Conservation (phyloP, 2,113 vertebrate genomes). For the Neoarius graeffei region DNA sequence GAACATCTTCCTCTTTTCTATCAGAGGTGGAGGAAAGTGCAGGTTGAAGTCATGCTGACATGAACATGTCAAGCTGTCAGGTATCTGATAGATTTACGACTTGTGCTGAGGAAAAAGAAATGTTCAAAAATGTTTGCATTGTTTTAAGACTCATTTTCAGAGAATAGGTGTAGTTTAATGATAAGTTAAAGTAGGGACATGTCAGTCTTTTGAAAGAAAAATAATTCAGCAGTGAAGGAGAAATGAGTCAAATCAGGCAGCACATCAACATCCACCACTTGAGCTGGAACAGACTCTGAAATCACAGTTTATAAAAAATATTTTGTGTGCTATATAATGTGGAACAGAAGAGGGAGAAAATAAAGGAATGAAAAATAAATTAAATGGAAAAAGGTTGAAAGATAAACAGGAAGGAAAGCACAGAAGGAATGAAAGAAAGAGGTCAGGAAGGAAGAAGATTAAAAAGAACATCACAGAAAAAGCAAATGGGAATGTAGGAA, state of each 20-base stretch:
- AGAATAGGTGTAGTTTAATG: background rate
- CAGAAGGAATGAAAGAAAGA: no score
- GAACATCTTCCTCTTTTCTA: background rate
- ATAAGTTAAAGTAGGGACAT: background rate
- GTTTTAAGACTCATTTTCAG: background rate
- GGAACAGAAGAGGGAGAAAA: no score
- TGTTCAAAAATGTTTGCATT: background rate
- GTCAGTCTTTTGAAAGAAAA: no score
- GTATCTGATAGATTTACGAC: background rate
- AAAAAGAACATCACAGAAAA: no score
- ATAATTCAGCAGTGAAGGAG: background rate
- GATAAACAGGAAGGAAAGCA: background rate
- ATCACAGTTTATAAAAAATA: background rate
- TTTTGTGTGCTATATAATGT: background rate
- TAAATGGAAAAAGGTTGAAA: no score
- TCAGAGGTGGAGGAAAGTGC: background rate
- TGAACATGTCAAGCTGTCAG: background rate
- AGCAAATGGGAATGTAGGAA: no score
- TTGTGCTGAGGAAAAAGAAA: background rate
- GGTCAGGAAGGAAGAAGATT: no score
- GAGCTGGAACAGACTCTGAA: background rate
- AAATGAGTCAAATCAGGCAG: background rate
- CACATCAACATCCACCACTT: background rate
- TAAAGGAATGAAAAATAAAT: no score
- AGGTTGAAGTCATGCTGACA: background rate